phyloP scores from a whole-genome alignment of 2,113 vertebrate genomes.

The Vombatus ursinus region DNA sequence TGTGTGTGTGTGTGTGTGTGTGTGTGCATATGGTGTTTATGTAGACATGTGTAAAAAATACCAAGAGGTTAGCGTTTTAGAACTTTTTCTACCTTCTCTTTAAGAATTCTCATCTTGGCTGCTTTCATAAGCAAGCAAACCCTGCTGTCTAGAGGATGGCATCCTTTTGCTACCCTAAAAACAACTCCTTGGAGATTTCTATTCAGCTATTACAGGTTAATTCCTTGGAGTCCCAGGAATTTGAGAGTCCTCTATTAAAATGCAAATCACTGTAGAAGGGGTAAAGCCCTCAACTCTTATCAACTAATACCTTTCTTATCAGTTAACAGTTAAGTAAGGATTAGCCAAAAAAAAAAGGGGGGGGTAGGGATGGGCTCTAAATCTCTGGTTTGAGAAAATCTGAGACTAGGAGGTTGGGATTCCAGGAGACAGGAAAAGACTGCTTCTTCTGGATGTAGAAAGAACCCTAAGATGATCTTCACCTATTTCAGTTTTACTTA shows the following conservation, averaged over 20 bases:
- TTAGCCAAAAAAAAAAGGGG: background rate
- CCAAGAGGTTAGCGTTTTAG: background rate
- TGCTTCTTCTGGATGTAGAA: background rate
- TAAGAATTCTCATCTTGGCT: background rate
- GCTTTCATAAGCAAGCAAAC: background rate
- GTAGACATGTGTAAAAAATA: background rate
- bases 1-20: too few species aligned
- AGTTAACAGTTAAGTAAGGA: background rate
- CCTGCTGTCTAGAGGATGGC: background rate
- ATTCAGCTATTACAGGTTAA: background rate
- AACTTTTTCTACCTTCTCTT: background rate
- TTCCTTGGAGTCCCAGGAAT: background rate
- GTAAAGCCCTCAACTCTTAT: background rate
- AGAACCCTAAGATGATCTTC: background rate
- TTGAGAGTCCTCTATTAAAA: background rate
- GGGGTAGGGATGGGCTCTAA: background rate
- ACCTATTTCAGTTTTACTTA: background rate
- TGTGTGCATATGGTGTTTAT: background rate
- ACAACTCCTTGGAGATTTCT: background rate
- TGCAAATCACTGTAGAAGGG: background rate
- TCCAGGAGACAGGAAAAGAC: background rate
- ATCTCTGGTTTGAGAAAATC: background rate
- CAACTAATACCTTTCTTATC: slow-evolving; percentile 2
- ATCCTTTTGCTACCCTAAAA: background rate
- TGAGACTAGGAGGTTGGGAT: background rate